Conservation (phyloP, 2,113 vertebrate genomes). For the Stigmatopora nigra region DNA sequence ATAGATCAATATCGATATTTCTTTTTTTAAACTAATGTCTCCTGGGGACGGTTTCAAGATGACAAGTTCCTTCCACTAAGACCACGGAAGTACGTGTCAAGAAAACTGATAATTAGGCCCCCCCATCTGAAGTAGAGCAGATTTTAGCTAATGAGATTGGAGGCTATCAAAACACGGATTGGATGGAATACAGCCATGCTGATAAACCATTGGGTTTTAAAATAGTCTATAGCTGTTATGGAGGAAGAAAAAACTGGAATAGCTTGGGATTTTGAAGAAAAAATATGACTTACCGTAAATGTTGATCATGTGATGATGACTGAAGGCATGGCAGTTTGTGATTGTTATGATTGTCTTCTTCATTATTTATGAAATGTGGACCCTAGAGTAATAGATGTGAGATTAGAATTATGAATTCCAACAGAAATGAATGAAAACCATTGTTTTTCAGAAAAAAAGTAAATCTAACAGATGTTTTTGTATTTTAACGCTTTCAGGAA, state of each 20-base stretch:
- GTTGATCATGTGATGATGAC: not conserved
- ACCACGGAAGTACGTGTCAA: slow-evolving; percentile 34
- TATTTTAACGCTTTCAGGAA: too few species aligned
- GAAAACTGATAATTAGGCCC: slow-evolving; percentile 41
- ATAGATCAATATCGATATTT: not conserved
- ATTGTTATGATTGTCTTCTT: not conserved
- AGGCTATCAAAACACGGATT: slow-evolving; percentile 39
- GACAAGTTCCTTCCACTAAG: slow-evolving; percentile 29
- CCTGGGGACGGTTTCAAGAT: not conserved
- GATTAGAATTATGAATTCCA: not conserved
- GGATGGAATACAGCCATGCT: slow-evolving; percentile 6
- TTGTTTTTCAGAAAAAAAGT: too few species aligned
- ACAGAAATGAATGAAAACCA: not conserved
- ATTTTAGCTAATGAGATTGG: slow-evolving; percentile 40
- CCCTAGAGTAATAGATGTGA: not conserved
- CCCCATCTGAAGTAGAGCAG: slow-evolving; percentile 51
- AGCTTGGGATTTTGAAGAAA: not conserved
- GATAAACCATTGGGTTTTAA: not conserved
- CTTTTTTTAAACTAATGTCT: not conserved
- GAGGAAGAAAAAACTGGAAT: not conserved
- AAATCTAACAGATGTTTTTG: too few species aligned
- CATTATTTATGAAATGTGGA: not conserved
- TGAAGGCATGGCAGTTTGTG: not conserved
- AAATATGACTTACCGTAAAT: not conserved
- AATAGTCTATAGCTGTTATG: not conserved